Conservation (phyloP, 2,888 invertebrate species). For the Meta bourneti region DNA sequence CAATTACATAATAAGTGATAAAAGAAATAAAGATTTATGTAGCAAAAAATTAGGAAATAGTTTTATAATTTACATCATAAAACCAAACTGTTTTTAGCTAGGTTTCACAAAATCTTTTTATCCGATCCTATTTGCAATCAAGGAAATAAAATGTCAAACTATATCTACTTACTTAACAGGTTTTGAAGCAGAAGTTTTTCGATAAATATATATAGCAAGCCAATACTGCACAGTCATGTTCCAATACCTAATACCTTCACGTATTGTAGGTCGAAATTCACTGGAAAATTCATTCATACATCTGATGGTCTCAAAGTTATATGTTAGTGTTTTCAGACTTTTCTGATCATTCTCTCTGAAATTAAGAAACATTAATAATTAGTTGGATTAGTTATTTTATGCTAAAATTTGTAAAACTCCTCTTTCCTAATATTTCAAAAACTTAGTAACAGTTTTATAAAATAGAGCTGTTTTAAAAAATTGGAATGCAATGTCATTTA, state of each 20-base stretch:
- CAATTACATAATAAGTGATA: too few species aligned
- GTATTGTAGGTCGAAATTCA: slow-evolving; percentile 90
- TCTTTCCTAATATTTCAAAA: too few species aligned
- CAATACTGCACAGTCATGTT: slow-evolving; percentile 98
- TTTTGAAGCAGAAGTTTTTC: slow-evolving; percentile 83
- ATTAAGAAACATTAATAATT: not conserved
- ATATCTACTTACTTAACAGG: slow-evolving; percentile 52
- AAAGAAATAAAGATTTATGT: too few species aligned
- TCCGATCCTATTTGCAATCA: too few species aligned
- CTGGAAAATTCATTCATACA: slow-evolving; percentile 91
- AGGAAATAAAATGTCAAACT: too few species aligned
- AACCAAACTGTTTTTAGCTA: not conserved
- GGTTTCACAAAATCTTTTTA: too few species aligned
- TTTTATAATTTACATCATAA: not conserved
- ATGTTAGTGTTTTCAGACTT: slow-evolving; percentile 78
- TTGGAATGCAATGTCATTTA: too few species aligned
- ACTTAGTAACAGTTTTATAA: too few species aligned
- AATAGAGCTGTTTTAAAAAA: too few species aligned
- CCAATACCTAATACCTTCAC: slow-evolving; percentile 96
- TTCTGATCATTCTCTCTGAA: slow-evolving; percentile 66
- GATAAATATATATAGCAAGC: slow-evolving; percentile 95
- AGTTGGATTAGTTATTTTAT: too few species aligned
- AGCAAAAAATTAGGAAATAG: not conserved
- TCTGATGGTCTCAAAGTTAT: slow-evolving; percentile 88
- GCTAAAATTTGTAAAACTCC: too few species aligned